phyloP scores from a whole-genome alignment of 2,113 vertebrate genomes.

The Siphamia tubifer region DNA sequence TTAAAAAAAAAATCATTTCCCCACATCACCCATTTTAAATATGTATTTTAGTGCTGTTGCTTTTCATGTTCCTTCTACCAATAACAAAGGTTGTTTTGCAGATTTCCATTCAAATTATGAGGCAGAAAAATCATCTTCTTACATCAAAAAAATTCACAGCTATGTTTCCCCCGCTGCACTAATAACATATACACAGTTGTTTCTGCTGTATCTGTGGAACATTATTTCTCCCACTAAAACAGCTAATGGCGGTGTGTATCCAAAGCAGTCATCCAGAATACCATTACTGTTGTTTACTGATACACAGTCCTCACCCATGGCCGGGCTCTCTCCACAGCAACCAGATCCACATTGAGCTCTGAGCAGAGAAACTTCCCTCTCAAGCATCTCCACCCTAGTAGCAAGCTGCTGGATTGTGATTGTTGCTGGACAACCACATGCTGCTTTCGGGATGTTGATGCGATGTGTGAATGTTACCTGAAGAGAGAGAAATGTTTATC shows the following conservation, averaged over 20 bases:
- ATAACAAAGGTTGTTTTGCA: too few relatives aligned
- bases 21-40: too few relatives aligned
- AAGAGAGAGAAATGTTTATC: neutral
- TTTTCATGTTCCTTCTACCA: too few relatives aligned
- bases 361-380: conserved; percentile 92
- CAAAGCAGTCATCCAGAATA: too few relatives aligned
- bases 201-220: neutral
- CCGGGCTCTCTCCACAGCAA: conserved; percentile 89
- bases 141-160: conserved; percentile 36
- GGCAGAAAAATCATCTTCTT: neutral
- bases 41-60: too few relatives aligned
- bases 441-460: conserved; percentile 94
- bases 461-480: conserved; percentile 94
- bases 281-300: neutral
- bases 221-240: too few relatives aligned
- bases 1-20: too few relatives aligned
- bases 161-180: neutral
- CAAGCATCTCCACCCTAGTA: conserved; percentile 93
- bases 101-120: too few relatives aligned
- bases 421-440: conserved; percentile 85
- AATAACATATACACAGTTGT: conserved; percentile 1
- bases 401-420: conserved; percentile 88
- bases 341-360: conserved; percentile 88
- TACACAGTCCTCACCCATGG: conserved; percentile 84
- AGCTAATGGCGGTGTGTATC: too few relatives aligned